Evolutionary conservation across 2,113 vertebrate species (phyloP).

Genomic region (Columba livia): DNA sequence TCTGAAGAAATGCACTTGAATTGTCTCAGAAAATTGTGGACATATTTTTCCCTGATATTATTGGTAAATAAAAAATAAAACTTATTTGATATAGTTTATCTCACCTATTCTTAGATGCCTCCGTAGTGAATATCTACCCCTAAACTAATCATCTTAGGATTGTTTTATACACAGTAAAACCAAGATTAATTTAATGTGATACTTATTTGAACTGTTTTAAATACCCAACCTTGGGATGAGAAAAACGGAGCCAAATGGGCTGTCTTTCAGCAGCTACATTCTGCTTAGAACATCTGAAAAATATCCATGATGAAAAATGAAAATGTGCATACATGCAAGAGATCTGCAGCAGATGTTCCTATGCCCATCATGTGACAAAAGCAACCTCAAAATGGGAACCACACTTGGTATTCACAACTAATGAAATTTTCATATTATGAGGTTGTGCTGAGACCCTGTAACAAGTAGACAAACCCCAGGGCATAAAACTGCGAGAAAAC

Average conservation of each 20-base stretch:
- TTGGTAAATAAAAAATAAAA: neutral
- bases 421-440: neutral
- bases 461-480: neutral
- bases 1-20: neutral
- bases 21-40: neutral
- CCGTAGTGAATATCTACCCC: neutral
- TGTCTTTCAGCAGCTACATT: neutral
- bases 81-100: neutral
- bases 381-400: neutral
- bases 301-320: neutral
- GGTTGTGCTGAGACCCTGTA: neutral
- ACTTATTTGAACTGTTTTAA: neutral
- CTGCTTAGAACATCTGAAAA: neutral
- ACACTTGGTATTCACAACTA: neutral
- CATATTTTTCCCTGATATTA: neutral
- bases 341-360: accelerated
- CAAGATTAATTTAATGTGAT: neutral
- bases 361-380: neutral
- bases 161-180: neutral
- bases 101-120: neutral
- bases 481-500: neutral
- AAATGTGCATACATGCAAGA: neutral
- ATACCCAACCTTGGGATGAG: neutral
- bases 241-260: neutral
- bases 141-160: neutral